These are phyloP conservation scores for Drosophila ambigua DNA, from an alignment of 1,140 invertebrate genomes.

Conservation along the genomic window DNA sequence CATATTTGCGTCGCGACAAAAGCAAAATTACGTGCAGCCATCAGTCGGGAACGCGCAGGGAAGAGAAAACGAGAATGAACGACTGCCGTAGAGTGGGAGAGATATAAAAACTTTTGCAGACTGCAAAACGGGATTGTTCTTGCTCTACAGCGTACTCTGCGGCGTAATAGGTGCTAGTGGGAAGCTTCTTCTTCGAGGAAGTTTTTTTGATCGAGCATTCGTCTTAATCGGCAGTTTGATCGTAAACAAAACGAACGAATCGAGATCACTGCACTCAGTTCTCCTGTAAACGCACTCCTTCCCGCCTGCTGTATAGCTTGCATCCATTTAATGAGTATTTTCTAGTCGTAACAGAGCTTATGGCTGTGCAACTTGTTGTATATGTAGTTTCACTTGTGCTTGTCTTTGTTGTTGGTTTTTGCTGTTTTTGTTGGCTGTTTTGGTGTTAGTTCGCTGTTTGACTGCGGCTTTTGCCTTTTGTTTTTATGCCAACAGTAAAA, in stretches of 20 bases:
- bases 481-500: slow-evolving; percentile 77
- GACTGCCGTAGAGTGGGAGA: not conserved
- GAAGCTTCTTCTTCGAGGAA: not conserved
- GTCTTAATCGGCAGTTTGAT: no score
- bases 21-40: slow-evolving; percentile 76
- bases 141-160: slow-evolving; percentile 6
- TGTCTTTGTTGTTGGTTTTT: slow-evolving; percentile 11
- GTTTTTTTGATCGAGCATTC: no score
- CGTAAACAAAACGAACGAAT: no score
- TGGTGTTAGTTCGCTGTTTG: slow-evolving; percentile 70
- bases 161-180: not conserved
- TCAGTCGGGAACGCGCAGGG: slow-evolving; percentile 5
- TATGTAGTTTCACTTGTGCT: slow-evolving; percentile 33
- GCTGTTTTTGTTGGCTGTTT: slow-evolving; percentile 33
- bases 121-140: slow-evolving; percentile 47
- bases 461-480: slow-evolving; percentile 79
- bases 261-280: no score
- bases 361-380: not conserved
- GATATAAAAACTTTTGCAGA: slow-evolving; percentile 76
- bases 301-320: not conserved
- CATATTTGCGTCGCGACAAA: slow-evolving; percentile 80
- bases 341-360: not conserved
- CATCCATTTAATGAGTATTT: not conserved
- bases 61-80: not conserved
- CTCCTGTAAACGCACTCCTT: not conserved